Percentiles rank a stretch among this genome's conserved stretches.
Conservation (phyloP, 2,888 invertebrate genomes). For the Allacma fusca region DNA sequence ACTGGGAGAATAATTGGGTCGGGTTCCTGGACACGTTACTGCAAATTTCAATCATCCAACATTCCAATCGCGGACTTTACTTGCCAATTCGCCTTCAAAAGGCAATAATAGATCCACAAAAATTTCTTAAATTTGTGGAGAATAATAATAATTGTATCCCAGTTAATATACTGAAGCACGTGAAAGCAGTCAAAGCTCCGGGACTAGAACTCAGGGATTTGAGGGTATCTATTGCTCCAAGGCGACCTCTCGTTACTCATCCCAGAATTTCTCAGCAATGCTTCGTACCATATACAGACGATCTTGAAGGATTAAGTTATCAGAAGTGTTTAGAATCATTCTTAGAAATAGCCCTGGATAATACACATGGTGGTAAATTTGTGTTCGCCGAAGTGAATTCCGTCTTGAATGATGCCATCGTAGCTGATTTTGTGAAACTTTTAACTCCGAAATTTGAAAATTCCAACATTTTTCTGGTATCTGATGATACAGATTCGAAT, state of each 20-base stretch:
- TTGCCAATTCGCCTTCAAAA: constrained; percentile 79
- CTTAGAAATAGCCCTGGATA: background rate
- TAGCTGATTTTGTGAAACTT: constrained; percentile 81
- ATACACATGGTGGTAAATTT: background rate
- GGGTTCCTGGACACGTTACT: constrained; percentile 89
- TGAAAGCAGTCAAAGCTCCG: constrained; percentile 71
- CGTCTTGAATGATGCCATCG: too few species aligned
- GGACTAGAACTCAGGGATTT: constrained; percentile 81
- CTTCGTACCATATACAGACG: constrained; percentile 43
- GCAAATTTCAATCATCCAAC: constrained; percentile 78
- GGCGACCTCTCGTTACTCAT: constrained; percentile 71
- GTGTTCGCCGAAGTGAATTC: background rate
- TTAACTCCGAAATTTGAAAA: constrained; percentile 64
- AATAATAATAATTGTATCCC: background rate
- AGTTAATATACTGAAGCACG: constrained; percentile 65
- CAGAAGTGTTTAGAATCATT: background rate
- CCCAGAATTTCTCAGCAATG: constrained; percentile 29
- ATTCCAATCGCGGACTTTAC: constrained; percentile 74
- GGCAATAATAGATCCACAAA: constrained; percentile 72
- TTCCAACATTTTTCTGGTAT: background rate
- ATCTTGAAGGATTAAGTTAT: background rate
- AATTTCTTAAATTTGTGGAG: constrained; percentile 14
- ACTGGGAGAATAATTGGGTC: constrained; percentile 86
- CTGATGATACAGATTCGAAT: too few species aligned
- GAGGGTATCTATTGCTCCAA: constrained; percentile 77